Conservation (phyloP, 2,888 invertebrate species). For the Euplexia lucipara region DNA sequence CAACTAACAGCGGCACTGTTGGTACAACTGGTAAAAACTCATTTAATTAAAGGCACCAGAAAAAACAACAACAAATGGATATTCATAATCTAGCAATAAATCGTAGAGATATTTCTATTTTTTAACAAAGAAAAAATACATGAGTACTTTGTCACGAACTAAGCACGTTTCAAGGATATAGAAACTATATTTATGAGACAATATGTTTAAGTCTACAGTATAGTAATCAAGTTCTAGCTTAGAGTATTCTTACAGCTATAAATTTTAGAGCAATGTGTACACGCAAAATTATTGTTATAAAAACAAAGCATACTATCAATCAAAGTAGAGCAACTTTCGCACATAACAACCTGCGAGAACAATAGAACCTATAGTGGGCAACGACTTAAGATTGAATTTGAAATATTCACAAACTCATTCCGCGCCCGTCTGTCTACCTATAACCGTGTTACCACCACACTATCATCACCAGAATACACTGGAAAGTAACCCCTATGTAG, state of each 20-base stretch:
- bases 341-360: constrained; percentile 73
- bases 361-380: constrained; percentile 86
- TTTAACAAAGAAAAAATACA: not conserved
- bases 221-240: not conserved
- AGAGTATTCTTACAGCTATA: too few species aligned
- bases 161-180: not conserved
- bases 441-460: constrained; percentile 74
- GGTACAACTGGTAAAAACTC: not conserved
- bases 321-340: constrained; percentile 76
- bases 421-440: constrained; percentile 85
- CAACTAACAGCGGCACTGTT: not conserved
- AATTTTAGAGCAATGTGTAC: too few species aligned
- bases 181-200: not conserved
- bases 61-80: not conserved
- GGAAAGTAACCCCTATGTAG: constrained; percentile 62
- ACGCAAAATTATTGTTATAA: not conserved
- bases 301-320: not conserved
- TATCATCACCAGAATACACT: constrained; percentile 32
- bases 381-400: constrained; percentile 87
- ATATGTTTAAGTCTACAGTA: not conserved
- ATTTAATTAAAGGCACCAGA: not conserved
- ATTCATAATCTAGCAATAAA: constrained; percentile 1
- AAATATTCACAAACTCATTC: constrained; percentile 90
- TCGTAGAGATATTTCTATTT: constrained; percentile 4
- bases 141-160: not conserved